Base-by-base conservation (phyloP, 2,888 invertebrate genomes). In the Melieria crassipennis region DNA sequence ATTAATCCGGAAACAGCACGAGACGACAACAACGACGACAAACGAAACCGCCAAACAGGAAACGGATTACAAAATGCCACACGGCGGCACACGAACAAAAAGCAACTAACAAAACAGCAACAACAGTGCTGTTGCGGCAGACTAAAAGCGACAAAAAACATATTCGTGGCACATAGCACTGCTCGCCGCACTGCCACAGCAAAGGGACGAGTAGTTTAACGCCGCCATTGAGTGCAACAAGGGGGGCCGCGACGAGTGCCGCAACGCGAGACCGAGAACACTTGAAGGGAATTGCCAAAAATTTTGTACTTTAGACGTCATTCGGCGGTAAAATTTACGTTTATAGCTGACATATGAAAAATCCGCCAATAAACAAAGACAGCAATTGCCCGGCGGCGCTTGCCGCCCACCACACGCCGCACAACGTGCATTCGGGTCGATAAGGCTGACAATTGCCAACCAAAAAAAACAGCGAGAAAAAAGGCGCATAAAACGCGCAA, bases 291-390 rank as follows among this genome's bases (percentile, higher is more conserved):
- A 63, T 73, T 65, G 69, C 73, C 69, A 70, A 77, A 75, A 81
- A 78, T 77, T 75, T 77, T 76, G 77, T 78, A 76, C 77, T 70
- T 78, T 76, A 78, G 79, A 81, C 78, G 82, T 80, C 81, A 81
- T 79, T 81, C 79, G 75, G 79, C 78, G 76, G 82, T 82, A 79
- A 81, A 81, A 82, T 81, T 81, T 75, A 80, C 81, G 79, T 82
- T 82, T 81, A 81, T 82, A 75, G 79, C 80, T 81, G 77, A 79
- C 79, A 82, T 71, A 79, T 75, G 79, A 77, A 81, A 80, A 80
- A 80, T 80, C 79, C 73, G 73, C 71, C 71, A 71, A 78, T 78
- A 76, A 78, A 76, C 60, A 67, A 79, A 61, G 73, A 73, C 42
- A 63, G 48, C 13, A 30, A 30, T 30, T 30, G 65, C 47, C 16